These are phyloP conservation scores for Papilio elwesi DNA, from an alignment of 2,888 invertebrate species.

Conservation along the genomic window DNA sequence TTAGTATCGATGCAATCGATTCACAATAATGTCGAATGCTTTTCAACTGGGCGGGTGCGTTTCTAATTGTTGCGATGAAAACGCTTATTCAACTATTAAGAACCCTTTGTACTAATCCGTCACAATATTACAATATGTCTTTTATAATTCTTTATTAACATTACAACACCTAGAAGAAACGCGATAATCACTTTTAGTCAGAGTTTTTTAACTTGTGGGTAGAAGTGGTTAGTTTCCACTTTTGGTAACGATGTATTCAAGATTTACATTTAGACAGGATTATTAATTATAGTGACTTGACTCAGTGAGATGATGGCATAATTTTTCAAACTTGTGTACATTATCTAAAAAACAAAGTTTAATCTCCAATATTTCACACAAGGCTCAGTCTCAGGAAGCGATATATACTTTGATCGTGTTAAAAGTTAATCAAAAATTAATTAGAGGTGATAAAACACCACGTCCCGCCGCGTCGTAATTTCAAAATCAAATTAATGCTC, in stretches of 20 bases:
- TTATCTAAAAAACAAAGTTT: too few species aligned
- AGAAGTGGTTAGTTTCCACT: not conserved
- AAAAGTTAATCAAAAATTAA: not conserved
- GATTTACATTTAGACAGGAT: too few species aligned
- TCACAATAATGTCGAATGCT: conserved; percentile 37
- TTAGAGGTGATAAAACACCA: conserved; percentile 17
- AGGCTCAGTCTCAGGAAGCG: not conserved
- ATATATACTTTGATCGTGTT: not conserved
- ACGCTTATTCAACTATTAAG: conserved; percentile 4
- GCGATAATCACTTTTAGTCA: not conserved
- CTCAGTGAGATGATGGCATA: too few species aligned
- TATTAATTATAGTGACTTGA: too few species aligned
- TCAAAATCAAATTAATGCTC: conserved; percentile 26
- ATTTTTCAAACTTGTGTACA: too few species aligned
- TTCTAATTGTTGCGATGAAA: conserved; percentile 27
- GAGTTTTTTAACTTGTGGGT: not conserved
- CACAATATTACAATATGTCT: conserved; percentile 12
- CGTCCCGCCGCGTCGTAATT: conserved; percentile 11
- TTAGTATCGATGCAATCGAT: conserved; percentile 57
- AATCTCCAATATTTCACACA: not conserved
- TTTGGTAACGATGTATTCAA: not conserved
- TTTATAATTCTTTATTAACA: not conserved
- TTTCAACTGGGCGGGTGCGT: conserved; percentile 45
- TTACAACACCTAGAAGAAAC: not conserved
- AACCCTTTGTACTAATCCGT: conserved; percentile 9